A percentile compares a stretch with the other conserved stretches of the same genome.
Conservation (phyloP, 2,797 vertebrate genomes). For the Helarctos malayanus region DNA sequence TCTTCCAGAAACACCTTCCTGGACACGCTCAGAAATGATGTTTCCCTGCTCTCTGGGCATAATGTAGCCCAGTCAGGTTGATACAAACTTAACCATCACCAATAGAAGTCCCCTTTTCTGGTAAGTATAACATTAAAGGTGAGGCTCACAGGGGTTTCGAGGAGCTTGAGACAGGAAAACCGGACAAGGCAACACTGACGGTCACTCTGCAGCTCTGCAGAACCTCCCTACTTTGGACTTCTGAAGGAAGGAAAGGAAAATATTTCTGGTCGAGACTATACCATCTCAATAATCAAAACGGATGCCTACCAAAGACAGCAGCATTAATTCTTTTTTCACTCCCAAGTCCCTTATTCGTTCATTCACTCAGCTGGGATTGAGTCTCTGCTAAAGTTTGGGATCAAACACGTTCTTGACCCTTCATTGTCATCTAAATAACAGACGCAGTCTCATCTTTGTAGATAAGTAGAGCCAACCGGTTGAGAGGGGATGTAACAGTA, state of each 20-base stretch:
- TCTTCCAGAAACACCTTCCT: neutral
- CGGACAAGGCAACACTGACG: fast-evolving
- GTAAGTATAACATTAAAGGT: neutral
- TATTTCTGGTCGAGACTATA: neutral
- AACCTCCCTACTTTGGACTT: neutral
- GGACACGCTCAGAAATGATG: neutral
- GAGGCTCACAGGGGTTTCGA: neutral
- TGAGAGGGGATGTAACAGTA: neutral
- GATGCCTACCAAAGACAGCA: neutral
- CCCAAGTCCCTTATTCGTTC: neutral
- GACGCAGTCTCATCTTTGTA: neutral
- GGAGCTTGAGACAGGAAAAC: too few relatives aligned
- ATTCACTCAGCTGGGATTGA: neutral
- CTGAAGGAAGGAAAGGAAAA: neutral
- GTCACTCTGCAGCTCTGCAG: neutral
- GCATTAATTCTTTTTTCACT: neutral
- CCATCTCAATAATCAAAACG: neutral
- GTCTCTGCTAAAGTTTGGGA: neutral
- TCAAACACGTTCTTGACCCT: neutral
- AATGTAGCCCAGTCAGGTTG: neutral
- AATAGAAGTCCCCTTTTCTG: neutral
- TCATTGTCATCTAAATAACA: neutral
- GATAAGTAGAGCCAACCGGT: neutral
- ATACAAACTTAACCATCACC: too few relatives aligned
- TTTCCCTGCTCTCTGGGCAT: too few relatives aligned